These are phyloP conservation scores for Corvus moneduloides DNA, from an alignment of 2,113 vertebrate genomes.

Conservation along the genomic window DNA sequence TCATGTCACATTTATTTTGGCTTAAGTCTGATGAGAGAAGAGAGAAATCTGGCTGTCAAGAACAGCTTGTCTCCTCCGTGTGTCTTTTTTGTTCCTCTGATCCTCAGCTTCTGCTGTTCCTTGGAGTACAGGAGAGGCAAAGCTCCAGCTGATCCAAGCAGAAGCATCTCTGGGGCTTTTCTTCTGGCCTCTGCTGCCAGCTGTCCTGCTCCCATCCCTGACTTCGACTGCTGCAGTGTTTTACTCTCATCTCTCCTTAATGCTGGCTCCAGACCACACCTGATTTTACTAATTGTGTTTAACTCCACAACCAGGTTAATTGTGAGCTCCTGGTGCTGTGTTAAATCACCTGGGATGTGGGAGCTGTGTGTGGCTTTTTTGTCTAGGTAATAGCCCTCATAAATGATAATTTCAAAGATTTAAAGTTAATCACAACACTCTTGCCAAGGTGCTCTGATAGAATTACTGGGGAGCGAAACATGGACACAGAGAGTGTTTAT, in stretches of 20 bases:
- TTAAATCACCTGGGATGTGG: not conserved
- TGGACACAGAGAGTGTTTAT: not conserved
- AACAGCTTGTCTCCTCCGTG: not conserved
- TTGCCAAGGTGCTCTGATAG: not conserved
- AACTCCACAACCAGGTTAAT: not conserved
- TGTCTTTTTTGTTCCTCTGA: not conserved
- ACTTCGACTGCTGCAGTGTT: not conserved
- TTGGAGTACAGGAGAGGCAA: not conserved
- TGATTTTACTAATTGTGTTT: fast-evolving
- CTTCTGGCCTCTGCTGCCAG: not conserved
- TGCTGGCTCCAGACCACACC: fast-evolving
- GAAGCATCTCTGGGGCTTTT: not conserved
- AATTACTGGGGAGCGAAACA: not conserved
- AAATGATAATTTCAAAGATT: not conserved
- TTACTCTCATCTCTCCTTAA: not conserved
- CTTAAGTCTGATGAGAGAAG: conserved; percentile 5
- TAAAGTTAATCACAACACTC: not conserved
- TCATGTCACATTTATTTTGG: not conserved
- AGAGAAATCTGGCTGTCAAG: conserved; percentile 11
- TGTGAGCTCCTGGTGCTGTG: not conserved
- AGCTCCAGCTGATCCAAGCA: not conserved
- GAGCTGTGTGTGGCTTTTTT: not conserved
- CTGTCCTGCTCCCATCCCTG: not conserved
- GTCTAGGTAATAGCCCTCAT: not conserved
- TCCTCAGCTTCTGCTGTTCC: not conserved